A percentile compares a stretch with the other conserved stretches of the same genome.
phyloP scores from a whole-genome alignment of 2,888 invertebrate genomes.

The Zaprionus bogoriensis region DNA sequence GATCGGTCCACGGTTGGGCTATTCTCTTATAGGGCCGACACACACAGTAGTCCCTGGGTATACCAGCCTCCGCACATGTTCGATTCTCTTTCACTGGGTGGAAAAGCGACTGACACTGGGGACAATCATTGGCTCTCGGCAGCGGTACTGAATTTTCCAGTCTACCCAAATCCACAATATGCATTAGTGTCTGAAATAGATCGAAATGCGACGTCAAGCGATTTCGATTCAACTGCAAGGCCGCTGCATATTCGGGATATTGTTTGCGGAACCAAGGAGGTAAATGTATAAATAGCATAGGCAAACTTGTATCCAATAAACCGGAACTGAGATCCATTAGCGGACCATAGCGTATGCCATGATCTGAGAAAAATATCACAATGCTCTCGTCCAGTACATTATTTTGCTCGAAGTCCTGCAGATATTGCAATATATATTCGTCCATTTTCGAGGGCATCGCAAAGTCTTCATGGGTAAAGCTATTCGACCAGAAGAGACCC shows the following conservation, averaged over 20 bases:
- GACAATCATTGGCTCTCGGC: constrained; percentile 84
- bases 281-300: constrained; percentile 87
- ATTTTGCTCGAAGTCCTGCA: constrained; percentile 84
- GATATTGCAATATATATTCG: constrained; percentile 84
- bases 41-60: constrained; percentile 88
- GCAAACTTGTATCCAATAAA: constrained; percentile 89
- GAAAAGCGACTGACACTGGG: constrained; percentile 86
- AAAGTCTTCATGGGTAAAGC: constrained; percentile 87
- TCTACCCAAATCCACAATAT: constrained; percentile 83
- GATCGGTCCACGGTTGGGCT: constrained; percentile 18
- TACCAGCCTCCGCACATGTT: constrained; percentile 86
- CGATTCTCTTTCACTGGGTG: constrained; percentile 84
- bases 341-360: constrained; percentile 89
- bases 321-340: constrained; percentile 86
- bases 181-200: constrained; percentile 87
- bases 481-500: constrained; percentile 89
- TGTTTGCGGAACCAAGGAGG: constrained; percentile 86
- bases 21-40: constrained; percentile 82
- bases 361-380: constrained; percentile 89
- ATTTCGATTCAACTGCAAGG: constrained; percentile 85
- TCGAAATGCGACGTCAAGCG: constrained; percentile 89
- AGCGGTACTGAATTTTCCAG: constrained; percentile 46
- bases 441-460: constrained; percentile 87
- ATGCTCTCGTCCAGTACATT: constrained; percentile 86
- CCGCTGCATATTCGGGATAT: constrained; percentile 84